Base-by-base conservation (phyloP, 2,113 vertebrate genomes). In the Tachysurus fulvidraco region DNA sequence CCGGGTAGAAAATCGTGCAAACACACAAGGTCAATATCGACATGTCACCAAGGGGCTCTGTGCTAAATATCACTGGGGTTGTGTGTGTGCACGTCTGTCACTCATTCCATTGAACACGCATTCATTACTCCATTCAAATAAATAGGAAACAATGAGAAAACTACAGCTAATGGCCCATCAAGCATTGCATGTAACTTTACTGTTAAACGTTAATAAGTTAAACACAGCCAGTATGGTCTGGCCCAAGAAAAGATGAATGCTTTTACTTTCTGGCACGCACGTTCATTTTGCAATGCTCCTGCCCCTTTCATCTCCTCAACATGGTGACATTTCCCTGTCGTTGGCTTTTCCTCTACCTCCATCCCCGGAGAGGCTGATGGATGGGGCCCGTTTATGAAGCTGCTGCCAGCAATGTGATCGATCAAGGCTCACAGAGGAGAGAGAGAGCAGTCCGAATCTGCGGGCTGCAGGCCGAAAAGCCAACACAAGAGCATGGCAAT, bases 371-470 rank as follows among this genome's bases (percentile, higher is more conserved):
- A 94, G 90, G 85, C 92, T 95, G 94, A 95, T 95, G 93, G 94
- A 95, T 95, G 92, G 88, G 90, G 77, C 78, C 90, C 86, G 91
- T 93, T 95, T 94, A 95, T 95, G 94, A 93, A 95, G 94, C 94
- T 83, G 91, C 94, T 93, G 93, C 92, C 92, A 93, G 92, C 89
- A 87, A 89, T 90, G 89, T 92, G 93, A 95, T 95, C 95, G 93
- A 94, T 95, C 94, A 95, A 89, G 89, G 74, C 88, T 14, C 44
- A 88, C 90, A 90, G 85, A 91, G 90, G 89, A 83, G 81, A 90
- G 81, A 90, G 93, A 90, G 92, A 87, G 62, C 44, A 83, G 76
- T 90, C 90, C 90, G 84, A 87, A 82, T 76, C 12, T 86, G 84
- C 74, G 89, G 90, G 89, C 91, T 87, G 76, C 88, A 90, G 90